Evolutionary conservation across 2,888 invertebrate species (phyloP), one percentile per base, ranked within the genome.

Genomic region (Dryobota labecula): DNA sequence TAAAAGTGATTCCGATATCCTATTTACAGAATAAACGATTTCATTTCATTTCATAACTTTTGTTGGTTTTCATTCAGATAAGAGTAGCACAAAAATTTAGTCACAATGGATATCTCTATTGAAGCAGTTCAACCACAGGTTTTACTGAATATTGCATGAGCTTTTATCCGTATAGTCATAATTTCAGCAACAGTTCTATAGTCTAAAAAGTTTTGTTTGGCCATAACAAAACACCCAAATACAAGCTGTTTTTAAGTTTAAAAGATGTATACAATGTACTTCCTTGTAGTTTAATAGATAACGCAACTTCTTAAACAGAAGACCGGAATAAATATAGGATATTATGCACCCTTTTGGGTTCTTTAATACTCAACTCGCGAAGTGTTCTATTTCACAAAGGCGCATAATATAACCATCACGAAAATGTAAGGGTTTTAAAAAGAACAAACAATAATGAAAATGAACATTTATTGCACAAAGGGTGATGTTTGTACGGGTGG

Each of bases 291-390:
- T 18, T 49, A 27, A 67, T n/a, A 6, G 20, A 30, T 62, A 53
- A 71, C 24, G 38, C 20, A 30, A 24, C 30, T 24, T 11, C 20
- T n/a, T n/a, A n/a, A n/a, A n/a, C n/a, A n/a, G n/a, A n/a, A 27
- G 45, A 69, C 41, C 18, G 36, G 41, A 30, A 13, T 33, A 27
- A 57, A 13, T 45, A 27, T 30, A 58, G 9, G 43, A 76, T 43
- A 72, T 76, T 76, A 76, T 79, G 73, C 75, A 76, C 79, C 75
- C 64, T 58, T 78, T 57, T 53, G n/a, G 38, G 41, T 18, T 58
- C 43, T 51, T 38, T 57, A 51, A 70, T 72, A 51, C 54, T 41
- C 45, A 58, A 57, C n/a, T 60, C 13, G 36, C 41, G 33, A 72
- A 72, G 30, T 30, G 73, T 78, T 63, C 78, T 72, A 70, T 70